Percentiles rank a stretch among this genome's conserved stretches.
These are phyloP conservation scores for Andrena hattorfiana DNA, from an alignment of 2,888 invertebrate genomes.

Conservation along the genomic window DNA sequence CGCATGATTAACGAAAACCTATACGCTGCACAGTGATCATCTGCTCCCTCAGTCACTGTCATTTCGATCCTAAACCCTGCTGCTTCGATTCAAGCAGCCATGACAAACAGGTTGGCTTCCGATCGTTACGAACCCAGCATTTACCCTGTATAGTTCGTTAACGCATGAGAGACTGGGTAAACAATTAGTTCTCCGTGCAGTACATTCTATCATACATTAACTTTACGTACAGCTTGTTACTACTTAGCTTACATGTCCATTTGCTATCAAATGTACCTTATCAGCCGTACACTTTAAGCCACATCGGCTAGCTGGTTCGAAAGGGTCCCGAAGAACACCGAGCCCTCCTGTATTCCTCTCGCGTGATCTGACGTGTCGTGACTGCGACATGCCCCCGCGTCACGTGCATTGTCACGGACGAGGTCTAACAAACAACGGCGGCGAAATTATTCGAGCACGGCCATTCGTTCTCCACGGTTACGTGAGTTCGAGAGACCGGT, in stretches of 20 bases:
- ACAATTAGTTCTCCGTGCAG: too few species aligned
- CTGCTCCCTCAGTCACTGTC: not conserved
- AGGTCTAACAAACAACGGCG: slow-evolving; percentile 31
- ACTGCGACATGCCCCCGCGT: not conserved
- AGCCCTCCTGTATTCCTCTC: not conserved
- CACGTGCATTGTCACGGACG: not conserved
- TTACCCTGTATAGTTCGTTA: slow-evolving; percentile 26
- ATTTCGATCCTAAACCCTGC: slow-evolving; percentile 11
- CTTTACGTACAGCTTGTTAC: too few species aligned
- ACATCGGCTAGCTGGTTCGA: too few species aligned
- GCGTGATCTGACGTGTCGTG: not conserved
- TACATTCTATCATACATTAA: too few species aligned
- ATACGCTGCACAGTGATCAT: not conserved
- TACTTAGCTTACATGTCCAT: too few species aligned
- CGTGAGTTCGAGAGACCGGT: slow-evolving; percentile 58
- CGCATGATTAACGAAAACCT: slow-evolving; percentile 15
- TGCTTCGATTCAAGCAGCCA: slow-evolving; percentile 25
- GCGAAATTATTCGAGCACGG: slow-evolving; percentile 65
- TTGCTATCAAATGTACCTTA: too few species aligned
- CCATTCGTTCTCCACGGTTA: slow-evolving; percentile 67
- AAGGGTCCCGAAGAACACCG: not conserved
- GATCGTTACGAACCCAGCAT: slow-evolving; percentile 29
- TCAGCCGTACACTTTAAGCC: too few species aligned
- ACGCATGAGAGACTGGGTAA: not conserved
- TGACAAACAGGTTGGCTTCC: slow-evolving; percentile 50